Evolutionary conservation across 2,797 vertebrate species (phyloP), one percentile per base, ranked within the genome.

Genomic region (Helarctos malayanus): DNA sequence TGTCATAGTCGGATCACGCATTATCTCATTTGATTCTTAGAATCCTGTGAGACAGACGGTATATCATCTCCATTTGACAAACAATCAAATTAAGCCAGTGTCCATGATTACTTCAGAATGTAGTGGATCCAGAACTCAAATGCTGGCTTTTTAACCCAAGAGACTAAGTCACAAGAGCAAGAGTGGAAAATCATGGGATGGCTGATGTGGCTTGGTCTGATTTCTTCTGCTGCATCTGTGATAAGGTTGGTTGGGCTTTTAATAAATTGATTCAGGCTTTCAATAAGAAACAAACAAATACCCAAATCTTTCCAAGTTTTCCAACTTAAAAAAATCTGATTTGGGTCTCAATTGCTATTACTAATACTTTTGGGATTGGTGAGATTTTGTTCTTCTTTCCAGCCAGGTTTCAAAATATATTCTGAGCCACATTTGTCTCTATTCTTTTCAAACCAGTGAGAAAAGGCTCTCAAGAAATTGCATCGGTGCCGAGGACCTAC

Each of bases 321-420:
- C 45, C 12, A 91, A 81, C 32, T 89, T 71, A 78, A 89, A 97
- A 97, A 68, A 56, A 75, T 68, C 25, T 54, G 89, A 83, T 52
- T 86, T 87, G 54, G 11, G 32, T 96, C 49, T 95, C 63, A 54
- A 82, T 4, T 71, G 78, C 32, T 68, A 49, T 75, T 73, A 16
- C n/a, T 54, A 83, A 88, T 96, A 90, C 27, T 97, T 95, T 85
- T 59, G 69, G 68, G 71, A 91, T 65, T 25, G 23, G 52, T 61
- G 63, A 94, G 91, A 90, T 85, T 97, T 92, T 88, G 71, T 82
- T 97, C 95, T 94, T 89, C 68, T 91, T 93, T 69, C 96, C 69
- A 91, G 76, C 1, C 83, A 88, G 91, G 89, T 96, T 96, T 97
- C 88, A 97, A 97, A 97, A 93, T 76, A 63, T 61, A 35, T 63